Conservation (phyloP, 1,140 invertebrate genomes). For the Amyelois transitella region DNA sequence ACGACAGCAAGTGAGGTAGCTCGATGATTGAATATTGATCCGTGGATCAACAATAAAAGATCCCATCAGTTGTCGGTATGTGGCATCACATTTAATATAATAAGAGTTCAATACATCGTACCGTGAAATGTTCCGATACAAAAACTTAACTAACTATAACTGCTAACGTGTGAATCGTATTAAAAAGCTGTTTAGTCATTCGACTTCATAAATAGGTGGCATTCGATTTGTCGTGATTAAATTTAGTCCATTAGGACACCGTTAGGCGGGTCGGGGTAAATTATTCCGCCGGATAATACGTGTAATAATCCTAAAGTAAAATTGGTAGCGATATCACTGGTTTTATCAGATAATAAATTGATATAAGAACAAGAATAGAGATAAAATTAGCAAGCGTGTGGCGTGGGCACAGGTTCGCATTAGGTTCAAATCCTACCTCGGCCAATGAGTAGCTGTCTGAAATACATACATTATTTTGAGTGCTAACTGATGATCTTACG, state of each 20-base stretch:
- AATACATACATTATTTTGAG: too few relatives aligned
- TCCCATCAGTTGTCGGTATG: slow-evolving; percentile 67
- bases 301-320: slow-evolving; percentile 63
- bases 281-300: slow-evolving; percentile 59
- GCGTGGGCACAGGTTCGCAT: not conserved
- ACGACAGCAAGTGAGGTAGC: slow-evolving; percentile 43
- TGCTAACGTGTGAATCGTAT: slow-evolving; percentile 73
- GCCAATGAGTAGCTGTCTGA: too few relatives aligned
- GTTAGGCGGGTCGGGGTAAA: slow-evolving; percentile 58
- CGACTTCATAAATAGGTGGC: slow-evolving; percentile 71
- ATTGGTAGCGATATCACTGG: slow-evolving; percentile 49
- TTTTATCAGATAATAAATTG: slow-evolving; percentile 42
- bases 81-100: slow-evolving; percentile 73
- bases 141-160: slow-evolving; percentile 73
- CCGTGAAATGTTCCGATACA: slow-evolving; percentile 72
- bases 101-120: slow-evolving; percentile 70
- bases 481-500: too few relatives aligned
- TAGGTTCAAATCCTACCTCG: too few relatives aligned
- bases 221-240: slow-evolving; percentile 73
- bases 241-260: slow-evolving; percentile 70
- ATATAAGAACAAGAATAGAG: not conserved
- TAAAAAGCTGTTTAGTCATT: slow-evolving; percentile 73
- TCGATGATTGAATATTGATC: slow-evolving; percentile 70
- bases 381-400: not conserved
- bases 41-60: slow-evolving; percentile 72